Percentiles rank a stretch among this genome's conserved stretches.
Conservation (phyloP, 2,797 vertebrate species). For the Lepilemur septentrionalis region DNA sequence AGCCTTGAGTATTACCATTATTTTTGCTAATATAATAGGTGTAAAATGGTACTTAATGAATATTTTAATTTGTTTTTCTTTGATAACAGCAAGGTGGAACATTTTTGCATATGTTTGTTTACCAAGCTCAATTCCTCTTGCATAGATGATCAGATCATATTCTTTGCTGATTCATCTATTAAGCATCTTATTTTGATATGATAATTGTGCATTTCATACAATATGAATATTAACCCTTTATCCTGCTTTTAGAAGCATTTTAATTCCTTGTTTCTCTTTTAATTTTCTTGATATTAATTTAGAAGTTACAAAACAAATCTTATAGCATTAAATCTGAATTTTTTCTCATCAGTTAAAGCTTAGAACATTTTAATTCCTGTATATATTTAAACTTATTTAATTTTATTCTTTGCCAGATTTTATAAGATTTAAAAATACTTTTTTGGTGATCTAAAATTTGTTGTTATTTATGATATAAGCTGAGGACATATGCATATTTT, state of each 20-base stretch:
- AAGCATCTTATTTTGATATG: constrained; percentile 27
- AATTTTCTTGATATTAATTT: constrained; percentile 30
- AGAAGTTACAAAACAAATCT: constrained; percentile 6
- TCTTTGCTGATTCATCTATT: not conserved
- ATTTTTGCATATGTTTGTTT: constrained; percentile 55
- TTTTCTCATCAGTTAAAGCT: not conserved
- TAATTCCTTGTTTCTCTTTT: constrained; percentile 15
- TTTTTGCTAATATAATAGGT: constrained; percentile 66
- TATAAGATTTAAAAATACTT: constrained; percentile 17
- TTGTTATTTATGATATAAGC: constrained; percentile 3
- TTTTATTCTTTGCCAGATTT: constrained; percentile 27
- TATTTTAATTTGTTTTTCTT: constrained; percentile 69
- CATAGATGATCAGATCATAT: constrained; percentile 27
- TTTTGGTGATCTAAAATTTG: constrained; percentile 10
- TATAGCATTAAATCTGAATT: not conserved
- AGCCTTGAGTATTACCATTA: constrained; percentile 52
- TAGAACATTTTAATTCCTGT: constrained; percentile 8
- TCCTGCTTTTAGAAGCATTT: constrained; percentile 17
- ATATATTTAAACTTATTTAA: not conserved
- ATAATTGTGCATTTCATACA: constrained; percentile 23
- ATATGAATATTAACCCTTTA: not conserved
- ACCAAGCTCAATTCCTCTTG: constrained; percentile 26
- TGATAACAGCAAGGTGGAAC: constrained; percentile 61
- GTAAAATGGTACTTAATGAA: constrained; percentile 65
- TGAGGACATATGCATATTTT: constrained; percentile 21